These are phyloP conservation scores for Rhyzopertha dominica DNA, from an alignment of 1,140 invertebrate species.

Conservation along the genomic window DNA sequence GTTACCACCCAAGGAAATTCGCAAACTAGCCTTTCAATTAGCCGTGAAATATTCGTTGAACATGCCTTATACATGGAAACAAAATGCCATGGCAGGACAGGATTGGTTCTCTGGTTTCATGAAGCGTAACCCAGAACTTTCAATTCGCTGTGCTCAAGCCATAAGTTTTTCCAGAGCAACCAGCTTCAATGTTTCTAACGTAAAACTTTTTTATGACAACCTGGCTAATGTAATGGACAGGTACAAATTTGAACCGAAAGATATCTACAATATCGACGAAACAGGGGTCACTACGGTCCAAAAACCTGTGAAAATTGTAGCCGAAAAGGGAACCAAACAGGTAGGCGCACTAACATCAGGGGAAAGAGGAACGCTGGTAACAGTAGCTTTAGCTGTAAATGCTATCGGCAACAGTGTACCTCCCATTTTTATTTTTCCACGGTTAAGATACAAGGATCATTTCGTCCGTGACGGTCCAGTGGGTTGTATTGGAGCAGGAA, in stretches of 20 bases:
- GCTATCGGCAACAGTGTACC: constrained; percentile 43
- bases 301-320: constrained; percentile 38
- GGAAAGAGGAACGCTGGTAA: constrained; percentile 46
- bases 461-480: constrained; percentile 38
- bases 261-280: constrained; percentile 47
- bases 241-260: constrained; percentile 29
- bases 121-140: constrained; percentile 44
- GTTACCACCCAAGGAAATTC: constrained; percentile 23
- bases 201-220: constrained; percentile 40
- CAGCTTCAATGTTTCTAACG: constrained; percentile 48
- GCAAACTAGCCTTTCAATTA: constrained; percentile 30
- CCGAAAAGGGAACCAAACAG: constrained; percentile 45
- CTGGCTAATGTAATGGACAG: constrained; percentile 36
- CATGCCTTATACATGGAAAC: constrained; percentile 33
- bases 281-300: constrained; percentile 48
- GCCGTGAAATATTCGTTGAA: constrained; percentile 29
- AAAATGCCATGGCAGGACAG: constrained; percentile 40
- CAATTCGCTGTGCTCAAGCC: constrained; percentile 44
- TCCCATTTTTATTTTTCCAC: constrained; percentile 46
- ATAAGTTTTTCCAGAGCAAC: constrained; percentile 47
- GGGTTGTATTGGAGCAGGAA: constrained; percentile 35
- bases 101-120: constrained; percentile 49
- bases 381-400: constrained; percentile 39
- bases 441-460: constrained; percentile 36
- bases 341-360: constrained; percentile 44